Percentiles rank a stretch among this genome's conserved stretches.
Conservation (phyloP, 2,797 vertebrate genomes). For the Coregonus suidteri region DNA sequence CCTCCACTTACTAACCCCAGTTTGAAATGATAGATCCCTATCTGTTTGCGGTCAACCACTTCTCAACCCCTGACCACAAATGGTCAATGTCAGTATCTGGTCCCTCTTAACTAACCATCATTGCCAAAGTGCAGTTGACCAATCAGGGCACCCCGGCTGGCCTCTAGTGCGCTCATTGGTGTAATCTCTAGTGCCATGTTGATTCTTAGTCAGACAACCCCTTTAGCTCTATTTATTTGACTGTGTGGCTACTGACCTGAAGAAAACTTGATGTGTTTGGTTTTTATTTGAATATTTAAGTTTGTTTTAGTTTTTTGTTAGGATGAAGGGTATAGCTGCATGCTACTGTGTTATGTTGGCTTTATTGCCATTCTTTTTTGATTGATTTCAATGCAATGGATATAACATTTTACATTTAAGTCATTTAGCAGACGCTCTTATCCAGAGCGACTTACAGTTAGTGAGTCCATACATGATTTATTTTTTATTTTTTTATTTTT, state of each 20-base stretch:
- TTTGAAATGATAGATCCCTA: background rate
- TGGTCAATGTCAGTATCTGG: background rate
- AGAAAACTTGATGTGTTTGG: slow-evolving; percentile 31
- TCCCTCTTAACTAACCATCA: background rate
- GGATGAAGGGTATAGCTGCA: slow-evolving; percentile 26
- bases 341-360: slow-evolving; percentile 40
- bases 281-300: slow-evolving; percentile 38
- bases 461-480: too few relatives aligned
- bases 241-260: slow-evolving; percentile 38
- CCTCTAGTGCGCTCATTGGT: background rate
- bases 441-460: too few relatives aligned
- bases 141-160: background rate
- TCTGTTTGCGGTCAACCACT: background rate
- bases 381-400: slow-evolving; percentile 1
- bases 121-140: background rate
- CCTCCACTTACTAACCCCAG: background rate
- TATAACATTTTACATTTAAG: background rate
- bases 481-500: too few relatives aligned
- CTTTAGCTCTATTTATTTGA: slow-evolving; percentile 34
- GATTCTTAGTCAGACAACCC: background rate
- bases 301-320: slow-evolving; percentile 15
- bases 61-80: background rate
- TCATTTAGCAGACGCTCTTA: too few relatives aligned
- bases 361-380: slow-evolving; percentile 31
- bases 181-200: background rate